Evolutionary conservation across 2,888 invertebrate species (phyloP), one percentile per base, ranked within the genome.

Genomic region (Brachyopa scutellaris): DNA sequence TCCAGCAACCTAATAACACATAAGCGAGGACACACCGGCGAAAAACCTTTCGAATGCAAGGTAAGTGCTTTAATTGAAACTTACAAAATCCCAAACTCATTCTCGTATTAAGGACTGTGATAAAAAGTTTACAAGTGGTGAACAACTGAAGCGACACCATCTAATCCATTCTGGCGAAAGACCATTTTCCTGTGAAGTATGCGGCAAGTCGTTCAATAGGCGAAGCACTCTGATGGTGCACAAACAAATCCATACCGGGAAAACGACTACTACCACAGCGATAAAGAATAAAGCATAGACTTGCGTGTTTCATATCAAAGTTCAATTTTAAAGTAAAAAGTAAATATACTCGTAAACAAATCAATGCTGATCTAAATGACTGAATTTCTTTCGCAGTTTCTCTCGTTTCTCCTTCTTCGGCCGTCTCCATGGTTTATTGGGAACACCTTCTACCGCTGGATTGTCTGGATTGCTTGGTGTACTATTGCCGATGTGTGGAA

Each of bases 351-450:
- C 15, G 7, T 9, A 17, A 0, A 31, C 26, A 26, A n/a, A 26
- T 84, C 87, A 95, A 89, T 95, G 95, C 89, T 95, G 93, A 90
- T 98, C 98, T 62, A 97, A 92, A 91, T 97, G 94, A 38, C 93
- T 92, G 90, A 96, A 97, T 31, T 96, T 93, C 87, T 95, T 92
- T 87, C 98, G 92, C n/a, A 97, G 90, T 89, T 99, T 99, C 89
- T 98, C 97, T 76, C 95, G 94, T 88, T 97, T 98, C 85, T 97
- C 96, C 87, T 95, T 95, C 88, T 98, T 98, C 29, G 94, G 93
- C 88, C 97, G 96, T 89, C 97, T 97, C 94, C 95, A 96, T 1
- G 94, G 95, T 87, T 96, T 94, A 19, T 91, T 92, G 1, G 84
- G 61, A 0, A 85, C 80, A 15, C 84, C 86, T n/a, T n/a, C n/a